Evolutionary conservation across 1,140 invertebrate genomes (phyloP), one percentile per base, ranked within the genome.

Genomic region (Caenorhabditis latens): DNA sequence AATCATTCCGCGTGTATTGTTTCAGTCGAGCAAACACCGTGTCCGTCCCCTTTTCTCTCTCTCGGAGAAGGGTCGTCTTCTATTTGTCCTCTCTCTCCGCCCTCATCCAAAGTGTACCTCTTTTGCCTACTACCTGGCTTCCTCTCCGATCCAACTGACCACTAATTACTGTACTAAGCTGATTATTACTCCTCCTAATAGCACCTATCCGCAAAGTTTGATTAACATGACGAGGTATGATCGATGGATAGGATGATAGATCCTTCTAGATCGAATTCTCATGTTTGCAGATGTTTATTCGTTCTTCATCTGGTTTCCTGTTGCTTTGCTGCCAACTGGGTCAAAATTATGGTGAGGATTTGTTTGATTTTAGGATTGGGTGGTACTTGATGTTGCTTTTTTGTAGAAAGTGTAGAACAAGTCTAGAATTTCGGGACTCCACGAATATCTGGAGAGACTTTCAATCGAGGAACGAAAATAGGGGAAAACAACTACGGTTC

Each of bases 161-260:
- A 42, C 71, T 79, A 79, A 79, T 79, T 79, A 79, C 71, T 79
- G 50, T 79, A 79, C 71, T 79, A 79, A 79, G 71, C 71, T 71
- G 65, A 46, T 71, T 71, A 71, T 71, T 71, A 71, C 40, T 71
- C 21, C 4, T 7, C 19, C 40, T 43, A 71, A 63, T 63, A 63
- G 61, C 32, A 63, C 21, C 61, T 63, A 7, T 40, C 61, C 8
- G 3, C 19, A 79, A 53, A 79, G 42, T 48, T 79, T 79, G 71
- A 16, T 79, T 9, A 84, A 46, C 7, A 84, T 84, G 53, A 84
- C 55, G 7, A 61, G 82, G 57, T 84, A 58, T 84, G 82, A 84
- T 58, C 42, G 82, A 61, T 63, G 61, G 32, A 32, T 32, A 1
- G 32, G 2, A 32, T 32, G 24, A 32, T 58, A 21, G 75, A 82